phyloP scores from a whole-genome alignment of 1,140 invertebrate genomes.

The Notospermus geniculatus region DNA sequence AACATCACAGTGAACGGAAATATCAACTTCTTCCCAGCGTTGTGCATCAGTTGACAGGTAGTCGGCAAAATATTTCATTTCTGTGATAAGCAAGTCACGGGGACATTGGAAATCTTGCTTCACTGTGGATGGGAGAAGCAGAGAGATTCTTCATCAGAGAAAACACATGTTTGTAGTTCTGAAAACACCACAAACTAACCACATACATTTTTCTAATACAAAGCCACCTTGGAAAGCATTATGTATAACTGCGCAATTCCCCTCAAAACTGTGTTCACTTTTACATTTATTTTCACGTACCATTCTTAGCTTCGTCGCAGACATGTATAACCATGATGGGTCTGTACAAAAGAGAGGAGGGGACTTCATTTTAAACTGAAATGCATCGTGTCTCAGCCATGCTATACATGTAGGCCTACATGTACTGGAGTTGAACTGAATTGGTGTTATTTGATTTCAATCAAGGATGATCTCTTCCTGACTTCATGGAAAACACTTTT shows the following conservation, averaged over 20 bases:
- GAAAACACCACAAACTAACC: no score
- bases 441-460: background rate
- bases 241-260: no score
- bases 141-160: no score
- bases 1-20: slow-evolving; percentile 93
- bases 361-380: background rate
- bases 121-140: slow-evolving; percentile 45
- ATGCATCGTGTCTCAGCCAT: background rate
- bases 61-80: slow-evolving; percentile 94
- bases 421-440: background rate
- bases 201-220: no score
- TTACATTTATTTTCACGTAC: no score
- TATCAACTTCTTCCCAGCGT: slow-evolving; percentile 82
- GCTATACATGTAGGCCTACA: background rate
- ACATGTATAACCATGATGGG: slow-evolving; percentile 56
- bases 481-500: background rate
- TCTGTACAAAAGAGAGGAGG: slow-evolving; percentile 30
- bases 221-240: no score
- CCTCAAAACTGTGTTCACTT: no score
- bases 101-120: slow-evolving; percentile 86
- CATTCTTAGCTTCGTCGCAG: slow-evolving; percentile 56
- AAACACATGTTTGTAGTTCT: no score
- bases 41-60: slow-evolving; percentile 50
- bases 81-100: slow-evolving; percentile 76
- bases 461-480: background rate